Base-by-base conservation (phyloP, 2,888 invertebrate genomes). In the Orchestes rusci region DNA sequence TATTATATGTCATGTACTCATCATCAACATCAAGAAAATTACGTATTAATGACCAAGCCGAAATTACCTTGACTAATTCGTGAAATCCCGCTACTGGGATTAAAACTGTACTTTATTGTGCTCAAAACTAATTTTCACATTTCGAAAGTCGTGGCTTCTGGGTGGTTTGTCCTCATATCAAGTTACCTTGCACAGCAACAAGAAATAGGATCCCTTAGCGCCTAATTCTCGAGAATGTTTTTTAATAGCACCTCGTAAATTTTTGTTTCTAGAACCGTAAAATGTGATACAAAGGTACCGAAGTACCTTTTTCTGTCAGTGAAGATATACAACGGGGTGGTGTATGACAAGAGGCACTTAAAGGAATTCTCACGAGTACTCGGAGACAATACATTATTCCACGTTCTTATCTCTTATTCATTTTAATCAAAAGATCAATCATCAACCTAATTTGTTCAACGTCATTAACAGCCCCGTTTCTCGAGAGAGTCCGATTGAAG, bases 261-360 rank as follows among this genome's bases (percentile, higher is more conserved):
- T 37, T 43, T 37, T 31, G 20, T 30, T 43, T 43, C 32, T 31
- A 27, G 32, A 43, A 43, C 32, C 37, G 32, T 43, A 43, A 43
- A 37, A 37, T 43, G 37, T 4, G n/a, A 15, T 30, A 20, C 37
- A 43, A 43, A 37, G 37, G 32, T 42, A 43, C 43, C 43, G 43
- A 37, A 43, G 19, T 43, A 37, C 37, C 43, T 37, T 32, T 37
- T 43, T 37, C 37, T 43, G 43, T 43, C 43, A 37, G 28, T 20
- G 12, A 31, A 37, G 18, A 32, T 4, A 37, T 43, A 43, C 37
- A 37, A 37, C 28, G 17, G 43, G 43, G 32, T 43, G 43, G 31
- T 32, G 28, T 16, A 15, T 27, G 28, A n/a, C 7, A 3, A 3
- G 13, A 5, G 2, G 3, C 2, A 7, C 30, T 30, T 30, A 7